These are phyloP conservation scores for Ranitomeya variabilis DNA, from an alignment of 2,113 vertebrate genomes.

Conservation along the genomic window DNA sequence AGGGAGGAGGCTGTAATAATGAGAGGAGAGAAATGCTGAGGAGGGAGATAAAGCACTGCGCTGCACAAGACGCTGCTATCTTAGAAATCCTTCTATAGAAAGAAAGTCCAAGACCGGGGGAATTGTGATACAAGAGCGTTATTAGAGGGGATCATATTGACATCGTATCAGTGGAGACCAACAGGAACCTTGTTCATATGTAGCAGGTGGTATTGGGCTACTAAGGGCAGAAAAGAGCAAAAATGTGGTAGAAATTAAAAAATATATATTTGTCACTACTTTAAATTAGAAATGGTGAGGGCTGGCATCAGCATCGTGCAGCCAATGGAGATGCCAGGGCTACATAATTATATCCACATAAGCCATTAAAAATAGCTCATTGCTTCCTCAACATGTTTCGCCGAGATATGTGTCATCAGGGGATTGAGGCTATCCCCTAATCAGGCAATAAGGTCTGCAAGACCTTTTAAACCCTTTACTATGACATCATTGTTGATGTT, in stretches of 20 bases:
- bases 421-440: no score
- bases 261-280: no score
- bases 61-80: not conserved
- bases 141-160: not conserved
- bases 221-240: not conserved
- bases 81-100: not conserved
- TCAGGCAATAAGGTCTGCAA: no score
- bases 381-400: no score
- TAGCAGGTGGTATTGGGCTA: not conserved
- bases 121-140: not conserved
- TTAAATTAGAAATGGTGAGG: no score
- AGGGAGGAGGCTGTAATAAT: conserved; percentile 13
- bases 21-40: conserved; percentile 24
- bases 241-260: not conserved
- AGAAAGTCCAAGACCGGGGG: not conserved
- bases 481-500: no score
- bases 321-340: no score
- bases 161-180: not conserved
- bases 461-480: no score
- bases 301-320: no score
- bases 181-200: not conserved
- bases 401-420: no score
- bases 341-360: no score
- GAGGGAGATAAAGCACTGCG: not conserved
- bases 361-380: no score